Evolutionary conservation across 1,140 invertebrate genomes (phyloP), one percentile per base, ranked within the genome.

Genomic region (Macrobrachium nipponense): DNA sequence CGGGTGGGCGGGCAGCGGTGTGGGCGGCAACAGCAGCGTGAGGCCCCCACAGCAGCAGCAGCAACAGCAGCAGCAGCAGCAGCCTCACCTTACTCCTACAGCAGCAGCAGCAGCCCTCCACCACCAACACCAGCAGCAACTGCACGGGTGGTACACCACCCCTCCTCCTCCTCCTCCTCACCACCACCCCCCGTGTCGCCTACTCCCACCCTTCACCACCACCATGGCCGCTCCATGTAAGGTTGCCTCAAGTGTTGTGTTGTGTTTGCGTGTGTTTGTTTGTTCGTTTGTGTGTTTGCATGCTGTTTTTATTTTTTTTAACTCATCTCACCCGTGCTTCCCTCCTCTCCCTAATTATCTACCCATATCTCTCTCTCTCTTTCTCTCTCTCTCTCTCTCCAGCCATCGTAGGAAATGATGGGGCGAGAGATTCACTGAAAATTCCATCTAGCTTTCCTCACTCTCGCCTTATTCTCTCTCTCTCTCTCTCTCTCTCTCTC

Each of bases 171-270:
- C 83, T 66, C 68, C 83, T 64, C 77, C 79, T 62, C 83, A 86
- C 83, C 83, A 73, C 66, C 83, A 85, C 61, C 83, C 77, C 73
- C 68, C 83, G 76, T 85, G 83, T 85, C 60, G 83, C 83, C 62
- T 85, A 59, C 66, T 86, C 83, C 83, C 77, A 77, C 83, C 77
- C 77, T 86, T 62, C 83, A 86, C 83, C 83, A 73, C 66, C 83
- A 80, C 76, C 77, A 86, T 86, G 83, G 83, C 83, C 83, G 83
- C 83, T 86, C 83, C 83, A 86, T 86, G 83, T 86, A 86, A 86
- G 83, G 51, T 86, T 86, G 83, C 80, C 66, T 51, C 51, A 51
- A 73, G 83, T 86, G 77, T 86, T 86, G 83, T 86, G 83, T 86
- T 51, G 51, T 76, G 44, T 76, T 23, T 76, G 73, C 43, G 73